A percentile compares a stretch with the other conserved stretches of the same genome.
phyloP scores from a whole-genome alignment of 35 echinoderm and acorn worm genomes.

The Strongylocentrotus purpuratus region DNA sequence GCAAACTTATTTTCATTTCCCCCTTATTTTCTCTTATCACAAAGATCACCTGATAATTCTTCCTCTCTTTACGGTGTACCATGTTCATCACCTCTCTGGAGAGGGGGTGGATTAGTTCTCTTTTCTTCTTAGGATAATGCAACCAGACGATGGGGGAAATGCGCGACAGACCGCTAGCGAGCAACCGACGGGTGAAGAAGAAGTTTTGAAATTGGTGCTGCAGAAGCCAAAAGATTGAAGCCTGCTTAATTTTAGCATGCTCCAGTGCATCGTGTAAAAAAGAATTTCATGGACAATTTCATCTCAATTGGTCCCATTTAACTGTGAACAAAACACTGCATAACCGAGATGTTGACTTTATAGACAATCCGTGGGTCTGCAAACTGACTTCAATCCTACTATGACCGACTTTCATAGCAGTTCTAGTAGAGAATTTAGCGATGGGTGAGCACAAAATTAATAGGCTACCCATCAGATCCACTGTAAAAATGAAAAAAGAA shows the following conservation, averaged over 20 bases:
- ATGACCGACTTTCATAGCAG: neutral
- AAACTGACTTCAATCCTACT: too few species aligned
- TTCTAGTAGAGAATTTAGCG: neutral
- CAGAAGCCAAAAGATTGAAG: neutral
- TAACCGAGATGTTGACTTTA: constrained; percentile 29
- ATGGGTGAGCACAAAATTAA: neutral
- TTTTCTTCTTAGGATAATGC: neutral
- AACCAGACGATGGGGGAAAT: neutral
- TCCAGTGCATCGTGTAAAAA: neutral
- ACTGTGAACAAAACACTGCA: neutral
- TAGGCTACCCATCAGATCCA: too few species aligned
- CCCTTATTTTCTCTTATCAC: neutral
- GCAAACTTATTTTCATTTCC: neutral
- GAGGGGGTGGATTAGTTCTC: neutral
- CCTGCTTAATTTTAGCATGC: neutral
- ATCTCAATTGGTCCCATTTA: constrained; percentile 30
- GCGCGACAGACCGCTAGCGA: neutral
- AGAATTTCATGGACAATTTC: constrained; percentile 32
- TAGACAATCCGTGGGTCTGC: neutral
- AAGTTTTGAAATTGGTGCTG: neutral
- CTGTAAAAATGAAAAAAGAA: too few species aligned
- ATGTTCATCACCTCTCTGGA: neutral
- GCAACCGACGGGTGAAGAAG: neutral
- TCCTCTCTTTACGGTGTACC: neutral
- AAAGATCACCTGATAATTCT: neutral